Evolutionary conservation across 2,797 vertebrate species (phyloP).

Genomic region (Syncerus caffer): DNA sequence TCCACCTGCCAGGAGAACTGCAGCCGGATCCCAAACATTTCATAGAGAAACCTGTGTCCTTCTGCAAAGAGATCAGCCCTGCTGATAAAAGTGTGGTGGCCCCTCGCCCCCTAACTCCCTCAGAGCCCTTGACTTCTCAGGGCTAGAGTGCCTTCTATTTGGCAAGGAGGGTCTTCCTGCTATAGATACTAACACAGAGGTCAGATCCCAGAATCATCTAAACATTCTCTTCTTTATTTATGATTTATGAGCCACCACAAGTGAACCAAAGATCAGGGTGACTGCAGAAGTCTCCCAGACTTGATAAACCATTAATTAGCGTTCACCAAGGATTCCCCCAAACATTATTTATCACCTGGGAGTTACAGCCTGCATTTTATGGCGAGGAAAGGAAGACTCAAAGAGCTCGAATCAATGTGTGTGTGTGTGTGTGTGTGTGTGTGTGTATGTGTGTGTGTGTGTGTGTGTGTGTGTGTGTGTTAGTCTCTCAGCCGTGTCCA

Average conservation of each 20-base stretch:
- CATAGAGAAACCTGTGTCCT: slow-evolving; percentile 94
- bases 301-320: neutral
- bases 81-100: neutral
- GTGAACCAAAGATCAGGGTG: neutral
- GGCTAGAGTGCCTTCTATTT: too few relatives aligned
- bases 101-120: neutral
- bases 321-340: neutral
- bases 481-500: neutral
- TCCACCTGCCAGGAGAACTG: slow-evolving; percentile 95
- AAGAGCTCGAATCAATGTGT: neutral
- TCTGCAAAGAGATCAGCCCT: slow-evolving; percentile 81
- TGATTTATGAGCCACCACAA: neutral
- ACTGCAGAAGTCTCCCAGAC: neutral
- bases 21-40: slow-evolving; percentile 91
- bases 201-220: neutral
- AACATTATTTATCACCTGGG: neutral
- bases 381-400: neutral
- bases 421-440: too few relatives aligned
- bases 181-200: neutral
- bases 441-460: too few relatives aligned
- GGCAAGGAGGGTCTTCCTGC: neutral
- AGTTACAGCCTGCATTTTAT: neutral
- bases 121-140: too few relatives aligned
- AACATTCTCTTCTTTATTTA: neutral
- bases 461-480: too few relatives aligned